Base-by-base conservation (phyloP, 2,797 vertebrate species). In the Prunella strophiata region DNA sequence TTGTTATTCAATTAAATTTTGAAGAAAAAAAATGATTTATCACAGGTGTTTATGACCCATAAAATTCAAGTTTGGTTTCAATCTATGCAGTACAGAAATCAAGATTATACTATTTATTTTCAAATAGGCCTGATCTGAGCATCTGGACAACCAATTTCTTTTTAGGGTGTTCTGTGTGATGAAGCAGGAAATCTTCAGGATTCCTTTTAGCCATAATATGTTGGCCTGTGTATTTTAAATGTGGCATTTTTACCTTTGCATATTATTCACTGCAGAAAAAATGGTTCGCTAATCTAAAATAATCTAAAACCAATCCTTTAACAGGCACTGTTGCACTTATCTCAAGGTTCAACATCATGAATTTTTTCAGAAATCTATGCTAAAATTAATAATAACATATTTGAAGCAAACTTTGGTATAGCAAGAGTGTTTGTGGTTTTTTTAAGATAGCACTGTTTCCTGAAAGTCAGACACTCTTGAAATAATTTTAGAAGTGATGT, bases 371-470 rank as follows among this genome's bases (percentile, higher is more conserved):
- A 71, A 72, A 48, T 52, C 13, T 73, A 11, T 34, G 43, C 8
- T 86, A 66, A 90, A 86, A 84, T 51, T 11, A 66, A 59, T 71
- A 65, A 34, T 25, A 50, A 75, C 17, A 38, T 45, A 81, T 51
- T 58, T 93, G 36, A 91, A 78, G 18, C 5, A 70, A 83, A 89
- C 4, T 62, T 42, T 51, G 9, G 7, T 71, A 63, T 12, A 82
- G 9, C 6, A 61, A 55, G 2, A 10, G 6, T 59, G 11, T 22
- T 38, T 57, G 27, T 4, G 9, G 0, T 1, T 13, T 51, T 59
- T 74, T 81, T 23, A 29, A 65, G 27, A 18, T 58, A 40, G 16
- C 11, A 5, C 3, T 45, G 5, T 38, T 36, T 89, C 40, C 15
- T 59, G n/a, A 54, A 90, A 86, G 42, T 50, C 32, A 72, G 50